Conservation (phyloP, 1,140 invertebrate genomes). For the Mizuhopecten yessoensis region DNA sequence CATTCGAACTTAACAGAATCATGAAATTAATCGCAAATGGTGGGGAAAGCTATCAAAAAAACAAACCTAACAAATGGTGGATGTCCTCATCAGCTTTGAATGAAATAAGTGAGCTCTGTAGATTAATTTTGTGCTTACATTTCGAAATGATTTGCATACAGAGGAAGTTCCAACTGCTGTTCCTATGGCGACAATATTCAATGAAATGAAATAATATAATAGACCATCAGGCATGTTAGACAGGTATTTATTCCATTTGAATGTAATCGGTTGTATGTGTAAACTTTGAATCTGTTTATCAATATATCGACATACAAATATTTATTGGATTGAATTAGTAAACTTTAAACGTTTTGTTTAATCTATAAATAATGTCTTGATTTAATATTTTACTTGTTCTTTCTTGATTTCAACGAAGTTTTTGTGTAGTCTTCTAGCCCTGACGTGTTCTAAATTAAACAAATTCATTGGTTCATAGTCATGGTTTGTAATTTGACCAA, state of each 20-base stretch:
- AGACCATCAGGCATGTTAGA: background rate
- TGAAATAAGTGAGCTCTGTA: no score
- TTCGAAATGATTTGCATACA: background rate
- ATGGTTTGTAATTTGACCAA: background rate
- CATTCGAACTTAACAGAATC: no score
- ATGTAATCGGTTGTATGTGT: background rate
- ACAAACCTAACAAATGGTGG: no score
- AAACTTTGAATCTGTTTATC: background rate
- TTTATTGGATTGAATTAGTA: background rate
- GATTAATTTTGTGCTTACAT: no score
- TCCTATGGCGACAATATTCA: background rate
- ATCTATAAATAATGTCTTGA: background rate
- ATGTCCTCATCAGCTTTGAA: no score
- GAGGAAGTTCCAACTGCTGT: background rate
- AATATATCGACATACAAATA: background rate
- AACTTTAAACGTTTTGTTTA: background rate
- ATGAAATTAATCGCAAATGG: no score
- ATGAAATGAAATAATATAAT: background rate
- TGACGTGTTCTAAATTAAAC: slow-evolving; percentile 11
- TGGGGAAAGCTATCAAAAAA: no score
- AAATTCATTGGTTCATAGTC: slow-evolving; percentile 13
- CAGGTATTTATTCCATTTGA: background rate
- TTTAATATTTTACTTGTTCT: background rate
- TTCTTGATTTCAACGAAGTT: background rate
- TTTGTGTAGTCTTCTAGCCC: background rate